These are phyloP conservation scores for Agapornis canus DNA, from an alignment of 2,797 vertebrate species.

Conservation along the genomic window DNA sequence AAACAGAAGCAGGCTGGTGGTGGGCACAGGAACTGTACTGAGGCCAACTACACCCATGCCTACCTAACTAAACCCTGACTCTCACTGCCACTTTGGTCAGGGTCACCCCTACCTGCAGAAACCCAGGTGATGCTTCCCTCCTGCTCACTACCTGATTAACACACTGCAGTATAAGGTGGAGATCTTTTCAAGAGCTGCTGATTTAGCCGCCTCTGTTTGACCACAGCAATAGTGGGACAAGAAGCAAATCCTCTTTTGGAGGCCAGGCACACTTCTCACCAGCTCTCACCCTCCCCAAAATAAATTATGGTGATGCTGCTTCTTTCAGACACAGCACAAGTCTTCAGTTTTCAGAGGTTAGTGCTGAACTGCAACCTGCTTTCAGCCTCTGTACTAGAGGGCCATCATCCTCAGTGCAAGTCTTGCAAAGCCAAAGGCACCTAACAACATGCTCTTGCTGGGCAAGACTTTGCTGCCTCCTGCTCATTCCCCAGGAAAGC, in stretches of 20 bases:
- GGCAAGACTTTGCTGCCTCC: background rate
- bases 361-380: background rate
- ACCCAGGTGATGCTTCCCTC: background rate
- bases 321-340: background rate
- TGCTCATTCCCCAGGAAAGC: background rate
- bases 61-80: background rate
- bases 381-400: background rate
- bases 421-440: background rate
- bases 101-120: background rate
- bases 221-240: background rate
- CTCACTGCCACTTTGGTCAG: background rate
- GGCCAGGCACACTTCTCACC: background rate
- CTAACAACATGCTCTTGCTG: background rate
- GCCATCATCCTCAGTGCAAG: background rate
- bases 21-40: background rate
- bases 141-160: background rate
- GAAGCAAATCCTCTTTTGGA: background rate
- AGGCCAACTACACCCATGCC: background rate
- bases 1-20: slow-evolving; percentile 9
- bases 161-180: background rate
- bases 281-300: background rate
- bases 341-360: background rate
- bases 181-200: background rate
- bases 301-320: background rate
- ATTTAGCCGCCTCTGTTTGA: background rate